Conservation (phyloP, 2,888 invertebrate species). For the Troides oblongomaculatus region DNA sequence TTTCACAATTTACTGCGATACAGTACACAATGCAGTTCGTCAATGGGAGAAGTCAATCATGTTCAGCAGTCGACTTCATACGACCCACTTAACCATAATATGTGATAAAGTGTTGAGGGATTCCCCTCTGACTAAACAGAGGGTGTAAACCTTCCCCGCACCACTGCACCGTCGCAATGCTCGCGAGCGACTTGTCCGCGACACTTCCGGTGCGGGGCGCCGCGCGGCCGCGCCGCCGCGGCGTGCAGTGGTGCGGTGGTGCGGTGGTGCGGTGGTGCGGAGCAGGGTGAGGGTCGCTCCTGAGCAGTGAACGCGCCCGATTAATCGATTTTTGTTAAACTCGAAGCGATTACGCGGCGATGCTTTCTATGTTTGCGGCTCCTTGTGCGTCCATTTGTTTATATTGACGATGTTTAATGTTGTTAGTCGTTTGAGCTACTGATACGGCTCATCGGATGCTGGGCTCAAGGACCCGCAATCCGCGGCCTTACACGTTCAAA, state of each 20-base stretch:
- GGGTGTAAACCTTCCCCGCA: conserved; percentile 32
- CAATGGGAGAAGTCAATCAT: conserved; percentile 39
- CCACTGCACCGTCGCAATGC: not conserved
- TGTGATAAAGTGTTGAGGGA: conserved; percentile 39
- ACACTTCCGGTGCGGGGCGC: not conserved
- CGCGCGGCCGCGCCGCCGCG: not conserved
- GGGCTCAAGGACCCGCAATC: too few relatives aligned
- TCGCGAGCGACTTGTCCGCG: not conserved
- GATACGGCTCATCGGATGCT: too few relatives aligned
- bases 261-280: conserved; percentile 30
- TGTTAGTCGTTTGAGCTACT: too few relatives aligned
- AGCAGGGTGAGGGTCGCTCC: conserved; percentile 36
- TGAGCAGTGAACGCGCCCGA: conserved; percentile 40
- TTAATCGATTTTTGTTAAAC: conserved; percentile 50
- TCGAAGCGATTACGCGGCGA: conserved; percentile 36
- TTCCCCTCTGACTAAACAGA: conserved; percentile 39
- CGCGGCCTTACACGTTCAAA: too few relatives aligned
- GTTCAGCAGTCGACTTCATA: conserved; percentile 34
- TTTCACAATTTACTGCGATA: too few relatives aligned
- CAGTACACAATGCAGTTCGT: conserved; percentile 5
- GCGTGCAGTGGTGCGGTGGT: conserved; percentile 31
- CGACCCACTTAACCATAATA: conserved; percentile 42
- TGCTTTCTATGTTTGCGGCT: conserved; percentile 32
- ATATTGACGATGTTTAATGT: too few relatives aligned
- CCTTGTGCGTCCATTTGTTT: not conserved